These are phyloP conservation scores for Phymastichus coffea DNA, from an alignment of 1,140 invertebrate species.

Conservation along the genomic window DNA sequence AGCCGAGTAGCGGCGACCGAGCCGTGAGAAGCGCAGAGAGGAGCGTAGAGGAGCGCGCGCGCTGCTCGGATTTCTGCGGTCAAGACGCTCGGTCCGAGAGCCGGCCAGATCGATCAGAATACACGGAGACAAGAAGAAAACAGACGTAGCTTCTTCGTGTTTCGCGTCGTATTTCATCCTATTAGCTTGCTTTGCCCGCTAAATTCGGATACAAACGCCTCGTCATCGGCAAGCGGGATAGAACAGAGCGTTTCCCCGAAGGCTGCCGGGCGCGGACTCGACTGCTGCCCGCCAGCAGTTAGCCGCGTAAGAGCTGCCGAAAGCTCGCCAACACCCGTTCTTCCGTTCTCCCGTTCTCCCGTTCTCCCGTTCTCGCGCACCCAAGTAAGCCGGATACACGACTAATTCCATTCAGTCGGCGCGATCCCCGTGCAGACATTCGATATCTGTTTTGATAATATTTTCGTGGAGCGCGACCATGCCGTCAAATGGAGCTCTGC, in stretches of 20 bases:
- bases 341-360: no score
- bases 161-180: slow-evolving; percentile 4
- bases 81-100: neutral
- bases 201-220: no score
- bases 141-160: neutral
- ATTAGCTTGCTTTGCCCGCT: no score
- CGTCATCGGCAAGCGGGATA: no score
- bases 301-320: no score
- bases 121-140: neutral
- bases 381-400: slow-evolving; percentile 8
- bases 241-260: no score
- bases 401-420: neutral
- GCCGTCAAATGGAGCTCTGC: neutral
- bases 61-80: slow-evolving; percentile 11
- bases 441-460: slow-evolving; percentile 31
- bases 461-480: slow-evolving; percentile 10
- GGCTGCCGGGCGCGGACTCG: no score
- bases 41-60: no score
- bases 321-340: no score
- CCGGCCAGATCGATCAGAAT: neutral
- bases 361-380: no score
- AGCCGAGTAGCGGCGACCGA: neutral
- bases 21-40: slow-evolving; percentile 5
- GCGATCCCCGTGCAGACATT: neutral
- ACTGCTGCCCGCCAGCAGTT: no score